Base-by-base conservation (phyloP, 2,888 invertebrate genomes). In the Agrilus cyanescens region DNA sequence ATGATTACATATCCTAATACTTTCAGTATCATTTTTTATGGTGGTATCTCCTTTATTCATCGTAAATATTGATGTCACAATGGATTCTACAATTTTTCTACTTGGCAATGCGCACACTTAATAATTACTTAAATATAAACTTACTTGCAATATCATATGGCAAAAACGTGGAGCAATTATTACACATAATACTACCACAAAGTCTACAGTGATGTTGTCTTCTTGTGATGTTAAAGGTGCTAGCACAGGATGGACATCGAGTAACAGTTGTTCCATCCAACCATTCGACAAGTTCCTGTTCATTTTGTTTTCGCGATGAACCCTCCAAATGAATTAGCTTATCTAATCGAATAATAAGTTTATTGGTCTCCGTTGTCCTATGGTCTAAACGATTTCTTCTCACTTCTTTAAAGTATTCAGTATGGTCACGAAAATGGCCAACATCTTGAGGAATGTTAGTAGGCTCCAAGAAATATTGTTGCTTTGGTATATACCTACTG, bases 121-220 rank as follows among this genome's bases (percentile, higher is more conserved):
- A 25, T 34, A n/a, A 38, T 32, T 33, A 43, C 12, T 16, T 10
- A 15, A 29, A n/a, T 25, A 44, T 30, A 41, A 41, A 66, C 81
- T 70, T 70, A 86, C 87, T 74, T 50, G 91, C 94, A 63, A 79
- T 75, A 52, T 79, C 73, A 49, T 87, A 71, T 35, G 85, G 75
- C 52, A 96, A 70, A 65, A 91, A 94, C 55, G 80, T 70, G 1
- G 94, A 94, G 63, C 96, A 96, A 54, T 85, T 82, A 60, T 89
- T 78, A 62, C 96, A 96, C 75, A 95, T 83, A 46, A 96, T 82
- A 43, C 87, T 85, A 1, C 96, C 96, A 63, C 91, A 97, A 4
- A 97, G 73, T 47, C 96, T 74, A 61, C 98, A 98, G 67, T 98
- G 98, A 67, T 98, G 97, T 63, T 94, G 88, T 50, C 97, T 72